Conservation (phyloP, 1,140 invertebrate species). For the Brachionus rotundiformis region DNA sequence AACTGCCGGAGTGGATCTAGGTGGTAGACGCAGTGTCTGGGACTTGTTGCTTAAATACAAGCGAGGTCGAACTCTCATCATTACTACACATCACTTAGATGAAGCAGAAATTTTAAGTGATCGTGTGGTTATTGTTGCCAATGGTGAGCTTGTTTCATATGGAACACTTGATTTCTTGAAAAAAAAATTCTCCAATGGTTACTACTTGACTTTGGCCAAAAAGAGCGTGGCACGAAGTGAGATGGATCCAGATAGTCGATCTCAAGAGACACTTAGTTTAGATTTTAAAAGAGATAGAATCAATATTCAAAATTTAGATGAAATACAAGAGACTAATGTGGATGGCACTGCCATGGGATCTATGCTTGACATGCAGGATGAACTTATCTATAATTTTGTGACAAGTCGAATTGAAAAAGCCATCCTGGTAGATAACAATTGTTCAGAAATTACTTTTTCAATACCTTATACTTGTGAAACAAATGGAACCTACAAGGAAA, state of each 20-base stretch:
- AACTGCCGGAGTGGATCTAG: conserved; percentile 67
- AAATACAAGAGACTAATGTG: not conserved
- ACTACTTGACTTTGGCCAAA: conserved; percentile 55
- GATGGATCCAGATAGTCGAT: not conserved
- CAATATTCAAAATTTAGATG: not conserved
- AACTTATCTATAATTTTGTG: not conserved
- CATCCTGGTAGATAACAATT: conserved; percentile 54
- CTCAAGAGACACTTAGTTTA: not conserved
- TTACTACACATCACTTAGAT: conserved; percentile 67
- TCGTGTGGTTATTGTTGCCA: conserved; percentile 64
- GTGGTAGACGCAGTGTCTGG: conserved; percentile 69
- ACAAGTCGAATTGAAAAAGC: not conserved
- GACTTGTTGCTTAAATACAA: conserved; percentile 65
- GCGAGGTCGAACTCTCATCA: conserved; percentile 63
- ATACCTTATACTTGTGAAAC: conserved; percentile 59
- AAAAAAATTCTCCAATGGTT: conserved; percentile 65
- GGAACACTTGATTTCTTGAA: conserved; percentile 60
- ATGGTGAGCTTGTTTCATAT: conserved; percentile 56
- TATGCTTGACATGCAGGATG: not conserved
- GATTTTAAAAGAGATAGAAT: not conserved
- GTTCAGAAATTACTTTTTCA: conserved; percentile 64
- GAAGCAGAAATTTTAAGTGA: conserved; percentile 67
- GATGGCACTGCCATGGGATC: conserved; percentile 49
- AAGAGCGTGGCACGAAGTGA: not conserved
- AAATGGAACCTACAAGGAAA: not conserved